Evolutionary conservation across 2,888 invertebrate species (phyloP).

Genomic region (Orthosia cruda): DNA sequence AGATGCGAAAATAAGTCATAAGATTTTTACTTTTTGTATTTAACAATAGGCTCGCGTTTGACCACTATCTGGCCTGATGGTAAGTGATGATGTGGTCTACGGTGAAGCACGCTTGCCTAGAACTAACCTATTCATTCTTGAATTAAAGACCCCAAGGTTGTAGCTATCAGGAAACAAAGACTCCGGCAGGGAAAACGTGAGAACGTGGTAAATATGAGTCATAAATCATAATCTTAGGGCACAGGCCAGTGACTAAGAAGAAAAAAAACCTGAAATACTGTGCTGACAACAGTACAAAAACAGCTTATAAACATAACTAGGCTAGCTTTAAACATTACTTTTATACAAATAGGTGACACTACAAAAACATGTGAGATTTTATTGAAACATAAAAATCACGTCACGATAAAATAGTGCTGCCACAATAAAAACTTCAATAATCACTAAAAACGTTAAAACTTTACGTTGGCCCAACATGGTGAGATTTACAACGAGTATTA

Average conservation of each 20-base stretch:
- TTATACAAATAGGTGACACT: conserved; percentile 5
- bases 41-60: too few species aligned
- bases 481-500: conserved; percentile 58
- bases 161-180: too few species aligned
- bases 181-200: not conserved
- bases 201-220: not conserved
- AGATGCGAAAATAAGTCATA: conserved; percentile 14
- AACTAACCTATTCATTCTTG: too few species aligned
- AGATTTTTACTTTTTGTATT: not conserved
- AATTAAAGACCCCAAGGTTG: too few species aligned
- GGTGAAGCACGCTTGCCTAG: too few species aligned
- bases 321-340: not conserved
- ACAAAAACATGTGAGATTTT: conserved; percentile 34
- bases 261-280: not conserved
- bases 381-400: conserved; percentile 32
- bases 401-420: conserved; percentile 23
- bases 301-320: not conserved
- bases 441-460: conserved; percentile 47
- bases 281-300: not conserved
- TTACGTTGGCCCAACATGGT: conserved; percentile 46
- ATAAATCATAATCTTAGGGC: not conserved
- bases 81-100: too few species aligned
- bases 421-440: conserved; percentile 43
- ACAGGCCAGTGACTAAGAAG: not conserved
- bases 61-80: too few species aligned